Conservation (phyloP, 2,797 vertebrate genomes). For the Calcarius lapponicus region DNA sequence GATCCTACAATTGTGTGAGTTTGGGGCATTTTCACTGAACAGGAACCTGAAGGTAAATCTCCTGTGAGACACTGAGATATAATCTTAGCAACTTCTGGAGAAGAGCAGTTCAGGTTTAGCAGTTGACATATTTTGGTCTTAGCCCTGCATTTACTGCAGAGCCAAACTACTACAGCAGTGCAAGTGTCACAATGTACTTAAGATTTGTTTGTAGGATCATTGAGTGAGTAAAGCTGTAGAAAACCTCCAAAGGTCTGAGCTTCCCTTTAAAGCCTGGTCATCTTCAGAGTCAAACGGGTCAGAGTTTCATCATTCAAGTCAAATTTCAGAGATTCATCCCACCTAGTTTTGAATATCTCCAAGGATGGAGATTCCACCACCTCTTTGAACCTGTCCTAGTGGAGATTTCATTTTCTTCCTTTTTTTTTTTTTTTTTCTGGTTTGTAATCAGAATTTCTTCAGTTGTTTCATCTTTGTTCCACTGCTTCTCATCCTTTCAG, state of each 20-base stretch:
- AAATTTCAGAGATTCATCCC: not conserved
- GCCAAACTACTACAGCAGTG: not conserved
- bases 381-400: not conserved
- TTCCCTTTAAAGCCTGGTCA: not conserved
- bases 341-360: not conserved
- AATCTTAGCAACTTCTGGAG: not conserved
- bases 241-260: not conserved
- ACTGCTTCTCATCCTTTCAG: not conserved
- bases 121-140: not conserved
- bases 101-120: not conserved
- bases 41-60: not conserved
- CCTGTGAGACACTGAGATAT: not conserved
- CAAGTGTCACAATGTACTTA: not conserved
- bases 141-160: not conserved
- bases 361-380: not conserved
- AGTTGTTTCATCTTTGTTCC: not conserved
- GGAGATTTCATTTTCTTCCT: not conserved
- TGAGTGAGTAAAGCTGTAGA: fast-evolving
- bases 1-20: not conserved
- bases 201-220: not conserved
- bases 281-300: not conserved
- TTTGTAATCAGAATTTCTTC: not conserved
- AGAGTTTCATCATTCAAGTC: not conserved
- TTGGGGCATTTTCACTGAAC: not conserved
- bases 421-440: not conserved